Conservation (phyloP, 2,113 vertebrate species). For the Chitala chitala region DNA sequence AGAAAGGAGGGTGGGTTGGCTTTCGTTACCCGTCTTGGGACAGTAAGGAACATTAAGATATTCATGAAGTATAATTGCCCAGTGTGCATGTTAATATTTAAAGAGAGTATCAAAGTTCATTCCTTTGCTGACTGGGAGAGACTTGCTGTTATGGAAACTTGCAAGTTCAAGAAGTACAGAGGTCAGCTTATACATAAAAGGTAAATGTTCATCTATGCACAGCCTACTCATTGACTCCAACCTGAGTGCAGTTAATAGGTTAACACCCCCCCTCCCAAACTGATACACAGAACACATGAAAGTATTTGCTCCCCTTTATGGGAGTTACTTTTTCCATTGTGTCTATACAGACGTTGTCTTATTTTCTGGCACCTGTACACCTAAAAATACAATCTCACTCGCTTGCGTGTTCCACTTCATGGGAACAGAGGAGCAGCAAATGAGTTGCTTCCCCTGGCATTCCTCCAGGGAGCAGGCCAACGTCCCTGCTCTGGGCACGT, state of each 20-base stretch:
- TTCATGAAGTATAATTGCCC: slow-evolving; percentile 66
- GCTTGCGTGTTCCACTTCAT: no score
- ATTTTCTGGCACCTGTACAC: background rate
- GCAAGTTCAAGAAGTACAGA: slow-evolving; percentile 41
- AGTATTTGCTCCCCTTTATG: no score
- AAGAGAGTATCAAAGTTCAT: slow-evolving; percentile 60
- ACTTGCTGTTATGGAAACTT: slow-evolving; percentile 64
- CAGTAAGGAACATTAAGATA: slow-evolving; percentile 54
- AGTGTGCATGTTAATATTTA: slow-evolving; percentile 64
- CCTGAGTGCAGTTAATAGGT: no score
- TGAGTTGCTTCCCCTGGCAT: no score
- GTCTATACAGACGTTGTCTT: no score
- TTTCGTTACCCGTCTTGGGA: slow-evolving; percentile 43
- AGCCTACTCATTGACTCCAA: background rate
- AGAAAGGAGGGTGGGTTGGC: slow-evolving; percentile 39
- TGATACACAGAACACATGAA: background rate
- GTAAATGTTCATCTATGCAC: no score
- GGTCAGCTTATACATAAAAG: no score
- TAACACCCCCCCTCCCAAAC: background rate
- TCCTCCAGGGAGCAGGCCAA: no score
- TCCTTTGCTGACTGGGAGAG: slow-evolving; percentile 50
- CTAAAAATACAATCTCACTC: background rate
- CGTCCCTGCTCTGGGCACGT: no score
- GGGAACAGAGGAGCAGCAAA: no score
- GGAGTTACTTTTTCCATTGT: no score